Evolutionary conservation across 2,113 vertebrate genomes (phyloP).

Genomic region (Grammomys dolichurus): DNA sequence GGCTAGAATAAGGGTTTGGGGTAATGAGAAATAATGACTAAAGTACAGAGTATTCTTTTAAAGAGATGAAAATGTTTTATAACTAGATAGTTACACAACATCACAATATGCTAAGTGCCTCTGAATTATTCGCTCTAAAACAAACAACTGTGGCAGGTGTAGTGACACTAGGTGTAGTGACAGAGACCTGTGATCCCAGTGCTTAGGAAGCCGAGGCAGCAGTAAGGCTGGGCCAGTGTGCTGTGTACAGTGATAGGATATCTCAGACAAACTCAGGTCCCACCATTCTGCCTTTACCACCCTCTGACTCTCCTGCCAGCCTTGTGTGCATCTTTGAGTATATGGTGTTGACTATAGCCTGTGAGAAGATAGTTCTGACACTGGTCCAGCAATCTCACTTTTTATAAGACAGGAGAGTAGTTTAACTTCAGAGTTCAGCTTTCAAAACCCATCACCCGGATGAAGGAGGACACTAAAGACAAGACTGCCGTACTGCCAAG

Average conservation of each 20-base stretch:
- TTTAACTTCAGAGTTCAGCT: neutral
- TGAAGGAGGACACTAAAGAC: neutral
- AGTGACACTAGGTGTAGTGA: neutral
- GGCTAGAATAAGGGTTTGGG: neutral
- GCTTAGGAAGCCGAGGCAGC: neutral
- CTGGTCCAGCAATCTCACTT: neutral
- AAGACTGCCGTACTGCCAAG: neutral
- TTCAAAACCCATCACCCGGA: neutral
- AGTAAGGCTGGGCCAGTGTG: neutral
- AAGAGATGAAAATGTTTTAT: neutral
- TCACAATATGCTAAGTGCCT: neutral
- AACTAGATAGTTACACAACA: neutral
- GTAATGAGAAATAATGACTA: too few relatives aligned
- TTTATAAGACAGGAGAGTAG: neutral
- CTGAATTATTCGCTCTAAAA: neutral
- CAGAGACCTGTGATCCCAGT: neutral
- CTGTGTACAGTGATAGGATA: neutral
- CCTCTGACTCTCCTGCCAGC: neutral
- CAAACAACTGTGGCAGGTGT: neutral
- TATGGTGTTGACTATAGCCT: rapidly evolving
- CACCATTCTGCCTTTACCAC: neutral
- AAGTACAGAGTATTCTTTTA: neutral
- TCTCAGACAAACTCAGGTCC: neutral
- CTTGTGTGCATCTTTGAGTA: neutral
- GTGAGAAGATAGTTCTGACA: rapidly evolving